Evolutionary conservation across 2,113 vertebrate genomes (phyloP), one percentile per base, ranked within the genome.

Genomic region (Pseudopodoces humilis): DNA sequence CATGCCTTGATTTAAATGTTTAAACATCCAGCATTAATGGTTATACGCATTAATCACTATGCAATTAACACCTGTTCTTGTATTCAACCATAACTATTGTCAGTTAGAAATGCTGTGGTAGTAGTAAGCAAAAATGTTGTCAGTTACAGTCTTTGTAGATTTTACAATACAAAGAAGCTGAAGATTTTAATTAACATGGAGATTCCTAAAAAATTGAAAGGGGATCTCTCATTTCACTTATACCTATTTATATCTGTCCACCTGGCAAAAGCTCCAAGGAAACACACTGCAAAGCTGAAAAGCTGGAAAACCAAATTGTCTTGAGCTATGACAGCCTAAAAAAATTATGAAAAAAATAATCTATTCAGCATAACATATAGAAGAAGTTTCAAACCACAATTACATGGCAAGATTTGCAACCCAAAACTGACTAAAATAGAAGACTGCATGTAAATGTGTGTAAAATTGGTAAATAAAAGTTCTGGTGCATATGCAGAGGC

Each of bases 31-130:
- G 12, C 24, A 58, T 50, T 70, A 86, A 65, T 63, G 84, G 64
- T 77, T 69, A 89, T 55, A 81, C 78, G 11, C 25, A 55, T 46
- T 78, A 70, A 77, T 77, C n/a, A 30, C 44, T 59, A 46, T 74
- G 82, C 50, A 76, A 41, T 90, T 75, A 72, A n/a, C 23, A 74
- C 25, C 9, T 70, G 33, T 46, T 72, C n/a, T 65, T 53, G 11
- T 78, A 65, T 50, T 65, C n/a, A 81, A 22, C 43, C 49, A 72
- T 56, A 62, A 33, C 31, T 63, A 50, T 82, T 93, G 63, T 63
- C 76, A 95, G 81, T 76, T 86, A 96, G 68, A 90, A 97, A 88
- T 83, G 64, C 41, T 90, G 69, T 72, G 87, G 88, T 77, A 71
- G 77, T 71, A 76, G 69, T 25, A 88, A 88, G 69, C 67, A 96